Base-by-base conservation (phyloP, 2,888 invertebrate species). In the Harmothoe impar region DNA sequence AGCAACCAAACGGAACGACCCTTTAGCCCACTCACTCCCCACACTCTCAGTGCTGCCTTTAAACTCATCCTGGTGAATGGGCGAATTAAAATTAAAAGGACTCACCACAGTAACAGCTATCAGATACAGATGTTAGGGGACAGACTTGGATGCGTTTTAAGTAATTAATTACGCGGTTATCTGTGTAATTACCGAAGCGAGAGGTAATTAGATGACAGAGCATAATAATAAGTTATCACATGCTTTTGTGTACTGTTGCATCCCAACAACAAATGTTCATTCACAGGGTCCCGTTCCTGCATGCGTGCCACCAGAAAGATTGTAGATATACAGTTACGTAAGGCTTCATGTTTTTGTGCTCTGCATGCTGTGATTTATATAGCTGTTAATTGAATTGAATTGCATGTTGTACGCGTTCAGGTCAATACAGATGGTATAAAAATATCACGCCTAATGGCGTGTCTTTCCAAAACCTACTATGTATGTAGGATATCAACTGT, bases 161-260 rank as follows among this genome's bases (percentile, higher is more conserved):
- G 23, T n/a, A 81, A 81, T 81, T 15, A 81, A 81, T 81, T 81
- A 43, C 81, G 23, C 23, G 81, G 43, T 35, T 12, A 20, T 77
- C 33, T 17, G 25, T 33, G 81, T 35, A 81, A 81, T 81, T 35
- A 35, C 81, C 15, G 43, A 23, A 81, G 81, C 81, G 81, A 43
- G 33, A 43, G 33, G 81, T 81, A 33, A 81, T 81, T 81, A 43
- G 23, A 15, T 23, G 17, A 43, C 81, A 43, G 3, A 5, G 81
- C 33, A 33, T 81, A 35, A 81, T 81, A 12, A 81, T 81, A 81
- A 43, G 35, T 81, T 81, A 72, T 72, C 72, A 72, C 31, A 29
- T 23, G 72, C 72, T 72, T 72, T 72, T 72, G 29, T 72, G 72
- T 29, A 29, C 7, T 15, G 25, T 25, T 72, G 72, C 25, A 25